Evolutionary conservation across 2,113 vertebrate species (phyloP).

Genomic region (Zosterops lateralis): DNA sequence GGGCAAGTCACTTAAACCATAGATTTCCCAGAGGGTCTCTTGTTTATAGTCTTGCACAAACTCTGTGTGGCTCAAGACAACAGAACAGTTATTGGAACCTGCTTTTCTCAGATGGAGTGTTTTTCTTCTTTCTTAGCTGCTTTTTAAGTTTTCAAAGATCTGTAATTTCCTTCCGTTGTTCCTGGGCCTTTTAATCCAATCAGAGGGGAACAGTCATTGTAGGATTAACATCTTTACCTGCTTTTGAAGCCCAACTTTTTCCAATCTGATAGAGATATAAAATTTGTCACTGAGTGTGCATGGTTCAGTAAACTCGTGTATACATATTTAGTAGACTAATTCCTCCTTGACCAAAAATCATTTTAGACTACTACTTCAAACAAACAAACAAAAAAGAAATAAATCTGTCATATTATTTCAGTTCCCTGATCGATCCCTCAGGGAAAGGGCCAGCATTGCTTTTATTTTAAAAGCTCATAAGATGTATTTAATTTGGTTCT

Average conservation of each 20-base stretch:
- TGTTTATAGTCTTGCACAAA: neutral
- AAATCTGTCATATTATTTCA: slow-evolving; percentile 64
- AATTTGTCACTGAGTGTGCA: slow-evolving; percentile 22
- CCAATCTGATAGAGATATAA: slow-evolving; percentile 3
- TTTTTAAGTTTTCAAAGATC: neutral
- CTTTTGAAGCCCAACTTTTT: neutral
- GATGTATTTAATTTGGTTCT: slow-evolving; percentile 77
- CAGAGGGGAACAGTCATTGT: neutral
- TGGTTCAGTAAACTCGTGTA: neutral
- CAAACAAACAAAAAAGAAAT: slow-evolving; percentile 32
- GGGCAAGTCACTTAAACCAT: neutral
- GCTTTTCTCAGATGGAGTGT: neutral
- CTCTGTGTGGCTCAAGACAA: neutral
- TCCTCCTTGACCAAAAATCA: slow-evolving; percentile 13
- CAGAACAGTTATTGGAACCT: neutral
- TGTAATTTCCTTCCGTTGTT: neutral
- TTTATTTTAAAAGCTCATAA: slow-evolving; percentile 70
- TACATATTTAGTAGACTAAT: slow-evolving; percentile 33
- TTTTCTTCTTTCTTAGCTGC: neutral
- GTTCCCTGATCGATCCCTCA: slow-evolving; percentile 38
- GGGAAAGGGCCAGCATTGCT: slow-evolving; percentile 61
- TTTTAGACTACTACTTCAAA: slow-evolving; percentile 52
- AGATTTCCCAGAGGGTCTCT: neutral
- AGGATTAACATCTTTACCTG: slow-evolving; percentile 19
- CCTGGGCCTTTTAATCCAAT: neutral